These are phyloP conservation scores for Phylloscopus whistleri DNA, from an alignment of 2,113 vertebrate genomes.

Conservation along the genomic window DNA sequence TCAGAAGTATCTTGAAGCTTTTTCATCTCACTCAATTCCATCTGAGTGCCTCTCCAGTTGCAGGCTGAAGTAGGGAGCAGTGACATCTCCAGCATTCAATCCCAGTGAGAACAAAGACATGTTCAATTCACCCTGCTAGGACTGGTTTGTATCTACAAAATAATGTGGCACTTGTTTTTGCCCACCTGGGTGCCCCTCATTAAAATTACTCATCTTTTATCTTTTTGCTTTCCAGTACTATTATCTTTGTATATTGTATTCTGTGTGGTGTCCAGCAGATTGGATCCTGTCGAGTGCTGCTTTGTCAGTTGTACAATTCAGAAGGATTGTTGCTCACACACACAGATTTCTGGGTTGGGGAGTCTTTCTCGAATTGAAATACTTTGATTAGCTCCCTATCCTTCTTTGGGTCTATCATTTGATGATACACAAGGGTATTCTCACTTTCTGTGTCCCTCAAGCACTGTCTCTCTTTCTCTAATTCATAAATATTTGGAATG, in stretches of 20 bases:
- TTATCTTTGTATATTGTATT: not conserved
- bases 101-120: not conserved
- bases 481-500: not conserved
- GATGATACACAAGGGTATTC: not conserved
- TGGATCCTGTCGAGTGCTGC: not conserved
- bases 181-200: not conserved
- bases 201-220: not conserved
- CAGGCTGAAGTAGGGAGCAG: not conserved
- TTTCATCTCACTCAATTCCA: not conserved
- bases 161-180: not conserved
- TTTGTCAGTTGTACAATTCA: not conserved
- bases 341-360: not conserved
- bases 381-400: not conserved
- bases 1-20: not conserved
- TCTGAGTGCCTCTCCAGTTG: not conserved
- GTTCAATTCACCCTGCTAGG: not conserved
- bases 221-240: not conserved
- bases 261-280: not conserved
- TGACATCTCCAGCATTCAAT: not conserved
- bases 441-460: not conserved
- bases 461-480: not conserved
- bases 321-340: not conserved
- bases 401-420: not conserved
- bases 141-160: not conserved
- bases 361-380: not conserved